These are phyloP conservation scores for Frankliniella intonsa DNA, from an alignment of 2,888 invertebrate genomes.

Conservation along the genomic window DNA sequence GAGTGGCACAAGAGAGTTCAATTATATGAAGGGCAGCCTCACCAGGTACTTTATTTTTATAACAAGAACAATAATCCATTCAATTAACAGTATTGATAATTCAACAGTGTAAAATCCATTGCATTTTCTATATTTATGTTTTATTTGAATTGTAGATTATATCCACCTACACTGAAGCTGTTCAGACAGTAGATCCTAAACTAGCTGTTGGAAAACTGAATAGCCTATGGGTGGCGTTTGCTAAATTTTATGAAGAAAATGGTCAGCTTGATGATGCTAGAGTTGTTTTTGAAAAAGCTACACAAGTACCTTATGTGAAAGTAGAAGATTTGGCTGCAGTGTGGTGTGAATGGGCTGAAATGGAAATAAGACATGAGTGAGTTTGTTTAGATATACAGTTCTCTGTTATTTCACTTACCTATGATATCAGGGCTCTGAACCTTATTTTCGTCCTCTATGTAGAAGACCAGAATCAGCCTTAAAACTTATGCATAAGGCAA, in stretches of 20 bases:
- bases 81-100: not conserved
- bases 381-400: constrained; percentile 36
- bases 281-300: constrained; percentile 90
- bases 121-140: not conserved
- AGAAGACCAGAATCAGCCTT: constrained; percentile 82
- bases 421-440: too few relatives aligned
- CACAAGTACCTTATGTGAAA: constrained; percentile 84
- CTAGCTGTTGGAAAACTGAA: constrained; percentile 91
- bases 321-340: constrained; percentile 96
- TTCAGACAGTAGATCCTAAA: constrained; percentile 95
- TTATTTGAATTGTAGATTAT: constrained; percentile 60
- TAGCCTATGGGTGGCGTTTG: constrained; percentile 95
- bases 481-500: constrained; percentile 89
- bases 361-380: constrained; percentile 91
- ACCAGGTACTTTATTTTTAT: constrained; percentile 57
- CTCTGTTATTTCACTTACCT: not conserved
- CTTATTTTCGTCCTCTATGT: constrained; percentile 33
- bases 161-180: constrained; percentile 96
- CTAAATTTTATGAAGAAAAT: constrained; percentile 95
- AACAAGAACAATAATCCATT: not conserved
- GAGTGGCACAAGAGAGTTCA: constrained; percentile 98
- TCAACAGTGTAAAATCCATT: not conserved
- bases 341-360: constrained; percentile 99
- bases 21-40: constrained; percentile 90
- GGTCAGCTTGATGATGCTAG: constrained; percentile 90